phyloP scores from a whole-genome alignment of 1,140 invertebrate species.

The Drosophila aff. region DNA sequence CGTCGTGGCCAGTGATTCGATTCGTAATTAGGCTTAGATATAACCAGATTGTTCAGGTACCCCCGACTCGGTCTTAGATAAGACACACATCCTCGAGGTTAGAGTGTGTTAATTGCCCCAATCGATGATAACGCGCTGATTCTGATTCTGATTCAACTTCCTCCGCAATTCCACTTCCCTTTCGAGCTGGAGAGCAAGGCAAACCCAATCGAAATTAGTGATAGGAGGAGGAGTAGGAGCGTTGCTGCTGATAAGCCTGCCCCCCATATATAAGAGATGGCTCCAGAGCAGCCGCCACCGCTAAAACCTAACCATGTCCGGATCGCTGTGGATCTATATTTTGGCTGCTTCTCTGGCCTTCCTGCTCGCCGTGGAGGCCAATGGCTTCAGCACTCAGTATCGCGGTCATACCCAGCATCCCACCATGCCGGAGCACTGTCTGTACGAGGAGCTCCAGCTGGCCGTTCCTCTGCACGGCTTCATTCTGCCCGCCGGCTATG shows the following conservation, averaged over 20 bases:
- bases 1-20: background rate
- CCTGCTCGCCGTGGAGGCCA: background rate
- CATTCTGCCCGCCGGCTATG: constrained; percentile 35
- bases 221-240: background rate
- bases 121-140: background rate
- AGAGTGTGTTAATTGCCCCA: background rate
- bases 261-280: constrained; percentile 21
- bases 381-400: constrained; percentile 60
- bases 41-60: background rate
- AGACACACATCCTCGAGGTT: background rate
- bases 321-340: background rate
- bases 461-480: constrained; percentile 51
- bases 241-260: constrained; percentile 26
- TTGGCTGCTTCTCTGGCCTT: background rate
- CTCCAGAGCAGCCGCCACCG: background rate
- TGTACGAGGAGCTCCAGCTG: constrained; percentile 66
- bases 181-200: constrained; percentile 22
- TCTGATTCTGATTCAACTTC: constrained; percentile 2
- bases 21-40: background rate
- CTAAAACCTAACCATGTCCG: constrained; percentile 15
- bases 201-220: constrained; percentile 16
- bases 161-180: constrained; percentile 3
- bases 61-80: background rate
- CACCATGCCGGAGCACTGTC: constrained; percentile 48
- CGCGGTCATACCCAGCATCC: constrained; percentile 57